phyloP scores from a whole-genome alignment of 2,113 vertebrate species.

The Nothobranchius furzeri region DNA sequence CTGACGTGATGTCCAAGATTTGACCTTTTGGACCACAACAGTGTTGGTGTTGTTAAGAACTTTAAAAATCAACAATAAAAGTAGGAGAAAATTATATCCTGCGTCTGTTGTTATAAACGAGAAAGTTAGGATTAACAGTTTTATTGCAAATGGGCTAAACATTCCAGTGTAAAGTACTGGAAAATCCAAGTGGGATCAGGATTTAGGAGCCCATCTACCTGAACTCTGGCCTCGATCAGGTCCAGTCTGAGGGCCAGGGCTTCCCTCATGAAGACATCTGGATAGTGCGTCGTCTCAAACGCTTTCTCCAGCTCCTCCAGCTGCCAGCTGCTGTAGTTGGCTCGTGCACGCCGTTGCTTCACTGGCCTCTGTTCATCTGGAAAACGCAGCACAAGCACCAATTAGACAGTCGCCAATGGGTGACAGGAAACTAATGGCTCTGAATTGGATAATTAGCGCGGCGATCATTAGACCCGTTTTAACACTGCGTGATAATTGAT shows the following conservation, averaged over 20 bases:
- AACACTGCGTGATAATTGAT: conserved; percentile 80
- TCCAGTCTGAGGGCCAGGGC: conserved; percentile 85
- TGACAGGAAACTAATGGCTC: conserved; percentile 81
- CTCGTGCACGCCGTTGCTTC: conserved; percentile 85
- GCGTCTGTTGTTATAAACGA: too few species aligned
- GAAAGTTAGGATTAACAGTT: too few species aligned
- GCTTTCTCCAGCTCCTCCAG: conserved; percentile 87
- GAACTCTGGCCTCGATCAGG: conserved; percentile 85
- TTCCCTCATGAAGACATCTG: conserved; percentile 87
- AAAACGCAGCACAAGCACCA: conserved; percentile 71
- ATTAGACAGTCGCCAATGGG: conserved; percentile 78
- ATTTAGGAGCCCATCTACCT: conserved; percentile 62
- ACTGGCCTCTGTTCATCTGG: conserved; percentile 85
- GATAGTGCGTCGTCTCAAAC: conserved; percentile 85
- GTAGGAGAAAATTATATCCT: too few species aligned
- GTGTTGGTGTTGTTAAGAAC: too few species aligned
- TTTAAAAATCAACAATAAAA: too few species aligned
- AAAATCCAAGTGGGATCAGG: conserved; percentile 1
- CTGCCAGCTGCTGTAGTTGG: conserved; percentile 90
- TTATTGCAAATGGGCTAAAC: too few species aligned
- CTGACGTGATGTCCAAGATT: too few species aligned
- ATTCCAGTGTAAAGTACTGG: not conserved
- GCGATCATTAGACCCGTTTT: conserved; percentile 78
- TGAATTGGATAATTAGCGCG: conserved; percentile 80
- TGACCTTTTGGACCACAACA: too few species aligned